phyloP scores from a whole-genome alignment of 2,797 vertebrate genomes.

The Acomys russatus region DNA sequence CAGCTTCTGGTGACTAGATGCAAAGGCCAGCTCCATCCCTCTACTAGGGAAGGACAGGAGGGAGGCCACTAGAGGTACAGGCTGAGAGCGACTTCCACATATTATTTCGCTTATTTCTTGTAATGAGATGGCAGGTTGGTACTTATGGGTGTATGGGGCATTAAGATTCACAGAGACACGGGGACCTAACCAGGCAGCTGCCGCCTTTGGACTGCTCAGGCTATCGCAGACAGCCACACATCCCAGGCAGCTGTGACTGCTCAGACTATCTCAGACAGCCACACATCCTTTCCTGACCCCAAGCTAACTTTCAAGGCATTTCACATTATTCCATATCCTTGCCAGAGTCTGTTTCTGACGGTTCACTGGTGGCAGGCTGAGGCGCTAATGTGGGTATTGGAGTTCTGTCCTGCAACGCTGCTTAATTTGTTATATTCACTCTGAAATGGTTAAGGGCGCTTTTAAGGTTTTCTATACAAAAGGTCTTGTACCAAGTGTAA shows the following conservation, averaged over 20 bases:
- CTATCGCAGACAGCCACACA: neutral
- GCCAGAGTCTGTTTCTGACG: neutral
- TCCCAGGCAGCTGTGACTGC: neutral
- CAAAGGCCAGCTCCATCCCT: neutral
- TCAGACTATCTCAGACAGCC: neutral
- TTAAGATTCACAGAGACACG: neutral
- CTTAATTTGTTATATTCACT: neutral
- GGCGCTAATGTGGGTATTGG: too few species aligned
- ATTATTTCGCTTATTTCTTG: neutral
- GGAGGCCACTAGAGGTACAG: neutral
- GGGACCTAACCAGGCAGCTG: neutral
- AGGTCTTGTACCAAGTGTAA: neutral
- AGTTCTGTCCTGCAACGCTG: neutral
- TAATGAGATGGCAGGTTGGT: neutral
- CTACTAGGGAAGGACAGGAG: neutral
- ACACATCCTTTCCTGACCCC: neutral
- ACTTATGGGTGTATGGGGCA: neutral
- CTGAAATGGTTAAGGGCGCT: too few species aligned
- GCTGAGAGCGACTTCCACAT: neutral
- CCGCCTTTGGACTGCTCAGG: neutral
- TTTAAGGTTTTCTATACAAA: neutral
- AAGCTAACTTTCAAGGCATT: neutral
- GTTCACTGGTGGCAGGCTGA: neutral
- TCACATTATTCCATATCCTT: neutral
- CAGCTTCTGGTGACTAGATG: neutral